Evolutionary conservation across 2,888 invertebrate species (phyloP).

Genomic region (Lomographa bimaculata): DNA sequence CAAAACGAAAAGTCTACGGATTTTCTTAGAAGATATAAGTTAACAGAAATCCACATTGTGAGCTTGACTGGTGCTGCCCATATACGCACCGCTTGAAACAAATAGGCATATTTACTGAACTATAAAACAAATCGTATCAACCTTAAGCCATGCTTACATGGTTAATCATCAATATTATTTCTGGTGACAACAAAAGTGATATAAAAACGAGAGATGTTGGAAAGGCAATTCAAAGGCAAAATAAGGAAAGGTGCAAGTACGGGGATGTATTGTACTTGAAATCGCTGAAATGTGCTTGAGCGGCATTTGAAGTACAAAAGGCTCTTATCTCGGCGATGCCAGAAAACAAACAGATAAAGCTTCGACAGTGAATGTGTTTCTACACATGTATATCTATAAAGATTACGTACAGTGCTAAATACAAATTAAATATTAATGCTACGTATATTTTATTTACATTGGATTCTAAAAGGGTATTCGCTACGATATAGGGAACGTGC

Average conservation of each 20-base stretch:
- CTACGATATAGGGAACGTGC: conserved; percentile 52
- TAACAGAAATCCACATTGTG: conserved; percentile 66
- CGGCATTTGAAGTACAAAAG: conserved; percentile 48
- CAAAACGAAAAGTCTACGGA: conserved; percentile 46
- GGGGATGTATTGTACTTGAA: conserved; percentile 50
- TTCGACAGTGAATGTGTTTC: conserved; percentile 58
- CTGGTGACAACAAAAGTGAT: conserved; percentile 45
- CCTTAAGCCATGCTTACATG: conserved; percentile 71
- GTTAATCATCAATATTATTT: conserved; percentile 65
- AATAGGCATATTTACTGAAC: conserved; percentile 48
- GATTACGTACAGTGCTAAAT: conserved; percentile 48
- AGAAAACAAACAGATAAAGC: conserved; percentile 84
- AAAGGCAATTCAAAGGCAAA: conserved; percentile 73
- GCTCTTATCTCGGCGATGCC: conserved; percentile 75
- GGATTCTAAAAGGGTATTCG: conserved; percentile 36
- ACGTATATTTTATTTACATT: conserved; percentile 42
- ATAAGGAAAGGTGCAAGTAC: conserved; percentile 74
- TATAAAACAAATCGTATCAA: conserved; percentile 48
- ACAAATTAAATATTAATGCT: conserved; percentile 33
- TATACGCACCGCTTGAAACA: conserved; percentile 56
- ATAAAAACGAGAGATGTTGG: conserved; percentile 48
- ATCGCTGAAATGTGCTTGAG: conserved; percentile 53
- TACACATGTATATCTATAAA: conserved; percentile 49
- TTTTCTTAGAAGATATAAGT: conserved; percentile 47
- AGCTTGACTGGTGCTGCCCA: conserved; percentile 81